Percentiles rank a stretch among this genome's conserved stretches.
Evolutionary conservation across 2,888 invertebrate species (phyloP).

Genomic region (Cyrtodaria siliqua): DNA sequence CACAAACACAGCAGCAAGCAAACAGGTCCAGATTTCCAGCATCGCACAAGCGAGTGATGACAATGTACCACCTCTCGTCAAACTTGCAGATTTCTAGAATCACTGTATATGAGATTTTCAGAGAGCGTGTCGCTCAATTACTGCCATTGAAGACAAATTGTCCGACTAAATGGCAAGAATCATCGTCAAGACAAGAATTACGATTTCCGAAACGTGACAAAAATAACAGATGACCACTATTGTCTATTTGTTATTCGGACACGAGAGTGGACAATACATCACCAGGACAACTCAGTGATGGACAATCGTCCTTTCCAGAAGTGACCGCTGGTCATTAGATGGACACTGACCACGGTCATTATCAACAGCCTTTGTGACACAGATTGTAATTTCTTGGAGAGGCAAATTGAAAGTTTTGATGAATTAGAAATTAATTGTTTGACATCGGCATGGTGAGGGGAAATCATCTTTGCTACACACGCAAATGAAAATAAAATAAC

Average conservation of each 20-base stretch:
- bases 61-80: too few species aligned
- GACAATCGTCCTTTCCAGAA: background rate
- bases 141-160: slow-evolving; percentile 35
- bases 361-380: background rate
- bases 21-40: too few species aligned
- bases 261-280: slow-evolving; percentile 43
- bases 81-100: too few species aligned
- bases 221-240: slow-evolving; percentile 39
- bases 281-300: slow-evolving; percentile 24
- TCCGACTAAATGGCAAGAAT: slow-evolving; percentile 27
- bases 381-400: background rate
- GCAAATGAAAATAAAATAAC: too few species aligned
- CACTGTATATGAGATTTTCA: too few species aligned
- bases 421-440: too few species aligned
- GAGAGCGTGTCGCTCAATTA: too few species aligned
- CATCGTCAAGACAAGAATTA: slow-evolving; percentile 8
- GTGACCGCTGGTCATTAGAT: slow-evolving; percentile 44
- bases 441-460: too few species aligned
- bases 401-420: too few species aligned
- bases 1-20: too few species aligned
- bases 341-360: slow-evolving; percentile 1
- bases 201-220: slow-evolving; percentile 32
- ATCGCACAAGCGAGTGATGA: too few species aligned
- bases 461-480: too few species aligned
- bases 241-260: slow-evolving; percentile 20